Conservation (phyloP, 2,797 vertebrate genomes). For the Myoxocephalus aenaeus region DNA sequence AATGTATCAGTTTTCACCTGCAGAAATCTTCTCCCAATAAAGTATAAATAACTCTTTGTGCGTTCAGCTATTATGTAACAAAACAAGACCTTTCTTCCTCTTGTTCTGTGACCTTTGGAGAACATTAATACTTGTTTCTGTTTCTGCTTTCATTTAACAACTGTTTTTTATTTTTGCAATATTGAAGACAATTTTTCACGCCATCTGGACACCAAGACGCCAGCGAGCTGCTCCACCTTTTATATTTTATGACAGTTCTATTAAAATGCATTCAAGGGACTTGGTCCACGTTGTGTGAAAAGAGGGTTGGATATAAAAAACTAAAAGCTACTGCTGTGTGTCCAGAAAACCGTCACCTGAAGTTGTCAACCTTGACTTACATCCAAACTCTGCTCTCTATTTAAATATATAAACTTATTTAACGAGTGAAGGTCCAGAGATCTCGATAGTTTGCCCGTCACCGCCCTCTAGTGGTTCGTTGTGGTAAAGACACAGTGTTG, state of each 20-base stretch:
- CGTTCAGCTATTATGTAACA: background rate
- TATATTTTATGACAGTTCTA: background rate
- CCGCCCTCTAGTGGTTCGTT: conserved; percentile 28
- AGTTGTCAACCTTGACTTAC: background rate
- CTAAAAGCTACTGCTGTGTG: background rate
- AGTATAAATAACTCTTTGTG: background rate
- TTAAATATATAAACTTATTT: background rate
- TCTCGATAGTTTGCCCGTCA: background rate
- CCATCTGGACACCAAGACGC: background rate
- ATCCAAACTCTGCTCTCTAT: background rate
- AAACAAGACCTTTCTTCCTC: background rate
- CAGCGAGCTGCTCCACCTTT: background rate
- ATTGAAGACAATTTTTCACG: background rate
- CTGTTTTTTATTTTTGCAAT: background rate
- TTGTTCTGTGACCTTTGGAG: background rate
- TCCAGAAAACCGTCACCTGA: background rate
- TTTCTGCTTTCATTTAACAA: background rate
- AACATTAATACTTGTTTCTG: background rate
- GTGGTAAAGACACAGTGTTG: background rate
- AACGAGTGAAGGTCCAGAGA: background rate
- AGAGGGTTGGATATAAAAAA: background rate
- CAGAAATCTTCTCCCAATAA: background rate
- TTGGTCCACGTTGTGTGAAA: background rate
- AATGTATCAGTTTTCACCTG: background rate
- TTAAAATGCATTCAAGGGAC: background rate